Conservation (phyloP, 1,140 invertebrate species). For the Nixonia krombeini region DNA sequence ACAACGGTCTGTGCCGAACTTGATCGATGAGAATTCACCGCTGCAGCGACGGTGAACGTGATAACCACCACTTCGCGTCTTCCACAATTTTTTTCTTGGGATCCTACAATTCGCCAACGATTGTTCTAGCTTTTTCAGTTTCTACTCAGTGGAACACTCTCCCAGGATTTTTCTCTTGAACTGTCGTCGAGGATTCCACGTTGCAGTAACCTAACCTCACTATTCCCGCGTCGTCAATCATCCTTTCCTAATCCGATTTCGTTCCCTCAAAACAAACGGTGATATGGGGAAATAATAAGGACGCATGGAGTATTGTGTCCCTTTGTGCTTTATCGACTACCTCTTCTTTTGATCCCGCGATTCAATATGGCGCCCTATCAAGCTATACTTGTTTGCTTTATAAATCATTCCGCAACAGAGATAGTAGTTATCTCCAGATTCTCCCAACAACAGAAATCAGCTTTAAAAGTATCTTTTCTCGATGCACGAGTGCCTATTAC, state of each 20-base stretch:
- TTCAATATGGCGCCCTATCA: constrained; percentile 32
- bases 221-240: background rate
- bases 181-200: constrained; percentile 1
- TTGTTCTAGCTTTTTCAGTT: background rate
- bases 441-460: constrained; percentile 26
- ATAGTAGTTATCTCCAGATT: constrained; percentile 40
- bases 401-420: constrained; percentile 43
- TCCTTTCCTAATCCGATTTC: too few relatives aligned
- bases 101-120: background rate
- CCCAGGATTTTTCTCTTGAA: constrained; percentile 3
- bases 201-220: constrained; percentile 27
- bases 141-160: constrained; percentile 1
- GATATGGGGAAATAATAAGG: too few relatives aligned
- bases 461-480: constrained; percentile 21
- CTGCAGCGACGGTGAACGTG: too few relatives aligned
- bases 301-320: too few relatives aligned
- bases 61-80: constrained; percentile 2
- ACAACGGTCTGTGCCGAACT: too few relatives aligned
- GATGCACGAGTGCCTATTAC: constrained; percentile 2
- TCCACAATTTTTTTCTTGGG: constrained; percentile 8
- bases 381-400: too few relatives aligned
- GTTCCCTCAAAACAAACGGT: too few relatives aligned
- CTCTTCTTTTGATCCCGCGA: constrained; percentile 38
- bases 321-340: constrained; percentile 39
- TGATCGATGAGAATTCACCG: too few relatives aligned